A percentile compares a stretch with the other conserved stretches of the same genome.
Evolutionary conservation across 2,113 vertebrate genomes (phyloP).

Genomic region (Nerophis lumbriciformis): DNA sequence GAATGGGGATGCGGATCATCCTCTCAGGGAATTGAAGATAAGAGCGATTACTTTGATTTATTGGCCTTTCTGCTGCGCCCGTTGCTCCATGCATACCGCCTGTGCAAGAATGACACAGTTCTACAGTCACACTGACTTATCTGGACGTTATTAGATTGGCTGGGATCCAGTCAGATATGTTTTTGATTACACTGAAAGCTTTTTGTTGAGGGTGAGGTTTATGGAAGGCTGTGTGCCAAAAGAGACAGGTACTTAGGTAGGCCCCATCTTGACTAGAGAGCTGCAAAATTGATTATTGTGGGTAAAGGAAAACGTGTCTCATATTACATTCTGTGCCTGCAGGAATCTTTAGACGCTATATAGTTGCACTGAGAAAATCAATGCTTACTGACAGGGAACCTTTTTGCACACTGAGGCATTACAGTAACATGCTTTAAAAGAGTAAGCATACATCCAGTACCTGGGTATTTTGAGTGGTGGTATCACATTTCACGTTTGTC

Average conservation of each 20-base stretch:
- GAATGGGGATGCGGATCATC: constrained; percentile 41
- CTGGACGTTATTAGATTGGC: constrained; percentile 46
- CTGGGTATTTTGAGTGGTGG: constrained; percentile 9
- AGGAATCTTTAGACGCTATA: constrained; percentile 35
- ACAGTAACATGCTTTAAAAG: constrained; percentile 27
- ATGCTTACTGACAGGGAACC: constrained; percentile 43
- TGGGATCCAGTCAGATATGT: constrained; percentile 40
- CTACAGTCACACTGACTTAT: constrained; percentile 31
- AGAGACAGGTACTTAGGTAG: constrained; percentile 49
- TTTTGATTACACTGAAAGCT: constrained; percentile 49
- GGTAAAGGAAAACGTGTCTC: constrained; percentile 58
- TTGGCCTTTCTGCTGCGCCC: constrained; percentile 25
- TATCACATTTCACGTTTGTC: constrained; percentile 17
- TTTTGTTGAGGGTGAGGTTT: constrained; percentile 23
- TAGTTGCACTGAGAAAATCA: constrained; percentile 51
- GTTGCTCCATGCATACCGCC: constrained; percentile 9
- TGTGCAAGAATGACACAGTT: constrained; percentile 36
- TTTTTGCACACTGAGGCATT: constrained; percentile 29
- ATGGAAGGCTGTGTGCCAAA: constrained; percentile 22
- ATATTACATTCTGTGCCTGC: constrained; percentile 59
- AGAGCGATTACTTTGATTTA: constrained; percentile 43
- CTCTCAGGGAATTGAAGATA: constrained; percentile 47
- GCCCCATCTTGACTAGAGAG: constrained; percentile 39
- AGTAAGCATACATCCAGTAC: constrained; percentile 14
- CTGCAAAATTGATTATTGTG: constrained; percentile 61